Percentiles rank a stretch among this genome's conserved stretches.
These are phyloP conservation scores for Eclectus roratus DNA, from an alignment of 2,113 vertebrate species.

Conservation along the genomic window DNA sequence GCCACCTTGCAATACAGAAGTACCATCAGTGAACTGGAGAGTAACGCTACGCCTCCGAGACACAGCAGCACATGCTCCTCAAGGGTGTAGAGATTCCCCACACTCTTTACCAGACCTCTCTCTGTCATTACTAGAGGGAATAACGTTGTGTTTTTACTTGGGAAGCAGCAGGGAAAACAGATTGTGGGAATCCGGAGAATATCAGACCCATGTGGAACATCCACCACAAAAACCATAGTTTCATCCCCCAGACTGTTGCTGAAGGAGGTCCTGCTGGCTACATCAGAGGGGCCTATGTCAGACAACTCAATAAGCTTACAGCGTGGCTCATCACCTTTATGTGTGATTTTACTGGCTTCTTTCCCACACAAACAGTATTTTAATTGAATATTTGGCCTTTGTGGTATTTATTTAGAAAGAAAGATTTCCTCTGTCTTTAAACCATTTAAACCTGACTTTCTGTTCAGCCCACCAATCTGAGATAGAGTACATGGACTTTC, in stretches of 20 bases:
- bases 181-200: not conserved
- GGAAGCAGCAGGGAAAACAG: not conserved
- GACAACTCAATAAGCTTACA: not conserved
- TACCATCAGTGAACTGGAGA: not conserved
- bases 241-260: not conserved
- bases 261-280: not conserved
- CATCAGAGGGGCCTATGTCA: not conserved
- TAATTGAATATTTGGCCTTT: conserved; percentile 21
- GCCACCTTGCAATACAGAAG: not conserved
- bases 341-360: not conserved
- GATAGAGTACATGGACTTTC: not conserved
- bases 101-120: not conserved
- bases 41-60: not conserved
- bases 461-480: not conserved
- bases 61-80: not conserved
- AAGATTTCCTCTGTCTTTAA: conserved; percentile 41
- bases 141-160: not conserved
- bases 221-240: not conserved
- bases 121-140: not conserved
- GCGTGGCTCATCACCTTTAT: not conserved
- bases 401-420: conserved; percentile 26
- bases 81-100: not conserved
- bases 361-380: conserved; percentile 27
- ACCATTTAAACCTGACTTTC: conserved; percentile 33
- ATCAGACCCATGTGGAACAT: not conserved